phyloP scores from a whole-genome alignment of 2,113 vertebrate genomes.

The Corythaixoides concolor region DNA sequence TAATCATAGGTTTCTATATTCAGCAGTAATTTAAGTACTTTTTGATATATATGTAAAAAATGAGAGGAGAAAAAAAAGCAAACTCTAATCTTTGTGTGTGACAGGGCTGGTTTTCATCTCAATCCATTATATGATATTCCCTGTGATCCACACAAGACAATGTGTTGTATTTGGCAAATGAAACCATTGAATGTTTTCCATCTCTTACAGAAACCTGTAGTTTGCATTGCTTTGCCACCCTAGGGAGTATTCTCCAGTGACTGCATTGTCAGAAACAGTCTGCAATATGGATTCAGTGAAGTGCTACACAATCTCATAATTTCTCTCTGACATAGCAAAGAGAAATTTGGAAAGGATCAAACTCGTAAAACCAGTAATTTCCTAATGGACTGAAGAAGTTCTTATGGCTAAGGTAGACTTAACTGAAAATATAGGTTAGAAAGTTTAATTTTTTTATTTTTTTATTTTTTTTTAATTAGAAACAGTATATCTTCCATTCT shows the following conservation, averaged over 20 bases:
- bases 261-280: not conserved
- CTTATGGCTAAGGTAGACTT: not conserved
- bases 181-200: not conserved
- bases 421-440: not conserved
- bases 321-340: not conserved
- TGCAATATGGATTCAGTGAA: not conserved
- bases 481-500: not conserved
- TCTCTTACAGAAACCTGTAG: not conserved
- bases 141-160: not conserved
- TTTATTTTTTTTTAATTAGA: not conserved
- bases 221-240: not conserved
- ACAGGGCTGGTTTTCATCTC: not conserved
- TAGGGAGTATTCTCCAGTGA: not conserved
- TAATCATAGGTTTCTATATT: not conserved
- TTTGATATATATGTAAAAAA: not conserved
- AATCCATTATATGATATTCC: not conserved
- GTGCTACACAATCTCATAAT: not conserved
- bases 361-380: not conserved
- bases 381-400: not conserved
- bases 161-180: not conserved
- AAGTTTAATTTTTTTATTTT: not conserved
- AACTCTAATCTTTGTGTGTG: not conserved
- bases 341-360: not conserved
- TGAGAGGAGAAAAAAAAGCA: fast-evolving
- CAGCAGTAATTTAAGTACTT: not conserved